Base-by-base conservation (phyloP, 1,140 invertebrate genomes). In the Aphelinus atriplicis region DNA sequence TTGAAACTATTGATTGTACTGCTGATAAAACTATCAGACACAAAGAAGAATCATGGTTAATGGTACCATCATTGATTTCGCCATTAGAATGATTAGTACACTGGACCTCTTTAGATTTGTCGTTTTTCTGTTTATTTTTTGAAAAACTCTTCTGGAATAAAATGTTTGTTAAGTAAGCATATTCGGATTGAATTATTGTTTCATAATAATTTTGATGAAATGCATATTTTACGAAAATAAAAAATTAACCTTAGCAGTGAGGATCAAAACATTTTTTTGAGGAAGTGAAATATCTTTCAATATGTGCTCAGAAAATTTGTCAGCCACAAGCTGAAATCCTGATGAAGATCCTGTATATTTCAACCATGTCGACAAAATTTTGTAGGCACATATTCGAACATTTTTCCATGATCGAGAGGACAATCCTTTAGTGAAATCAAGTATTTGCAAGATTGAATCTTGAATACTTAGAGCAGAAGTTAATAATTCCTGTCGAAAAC, bases 401-500 rank as follows among this genome's bases (percentile, higher is more conserved):
- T 53, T 50, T 71, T 43, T 70, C 42, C 26, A 70, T 26, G 51
- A 67, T 58, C 58, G 10, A 4, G 45, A 3, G 1, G 45, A 50
- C 5, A 2, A 45, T 42, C 47, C 1, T n/a, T 75, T n/a, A 4
- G 73, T 65, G 60, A 51, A 75, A 3, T 75, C 61, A 6, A 75
- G 58, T 10, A 42, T 65, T 75, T 75, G 73, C 48, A 75, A 9
- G n/a, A 75, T 65, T 2, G 71, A 6, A 2, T 42, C 6, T 71
- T 58, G 68, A 65, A 75, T 75, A 9, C 10, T 60, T 10, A 57
- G 4, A 51, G 73, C 55, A 60, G 26, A 75, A 6, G 67, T 26
- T 42, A 71, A 0, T 47, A 75, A 71, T 65, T 75, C 73, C 50
- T 65, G n/a, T 56, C 65, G 53, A 53, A 70, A 75, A 71, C 73